Conservation (phyloP, 2,113 vertebrate genomes). For the Mirza zaza region DNA sequence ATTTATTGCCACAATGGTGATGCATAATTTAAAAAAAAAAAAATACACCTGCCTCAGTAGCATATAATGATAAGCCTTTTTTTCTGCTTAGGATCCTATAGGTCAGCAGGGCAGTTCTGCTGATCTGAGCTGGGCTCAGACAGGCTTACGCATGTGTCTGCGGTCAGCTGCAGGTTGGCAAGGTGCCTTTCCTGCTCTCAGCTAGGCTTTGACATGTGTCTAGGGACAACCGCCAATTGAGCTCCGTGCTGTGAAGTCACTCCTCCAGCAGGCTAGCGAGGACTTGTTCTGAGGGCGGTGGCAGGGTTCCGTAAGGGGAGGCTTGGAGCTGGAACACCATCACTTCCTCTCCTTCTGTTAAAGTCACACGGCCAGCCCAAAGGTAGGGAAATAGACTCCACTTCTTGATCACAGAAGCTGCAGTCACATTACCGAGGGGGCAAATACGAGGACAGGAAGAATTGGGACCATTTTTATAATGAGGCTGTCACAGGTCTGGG, state of each 20-base stretch:
- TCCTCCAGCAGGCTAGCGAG: background rate
- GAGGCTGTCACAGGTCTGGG: background rate
- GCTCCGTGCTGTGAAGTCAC: background rate
- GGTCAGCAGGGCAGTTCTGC: background rate
- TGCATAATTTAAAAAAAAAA: background rate
- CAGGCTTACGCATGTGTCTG: background rate
- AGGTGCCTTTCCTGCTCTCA: background rate
- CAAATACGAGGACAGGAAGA: background rate
- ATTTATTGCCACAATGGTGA: background rate
- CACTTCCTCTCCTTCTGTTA: background rate
- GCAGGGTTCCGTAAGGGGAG: background rate
- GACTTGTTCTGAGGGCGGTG: background rate
- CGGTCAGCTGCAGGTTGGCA: fast-evolving
- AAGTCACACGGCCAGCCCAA: background rate
- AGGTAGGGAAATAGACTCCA: background rate
- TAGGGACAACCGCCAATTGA: background rate
- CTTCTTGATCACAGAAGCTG: background rate
- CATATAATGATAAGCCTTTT: background rate
- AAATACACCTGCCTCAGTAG: background rate
- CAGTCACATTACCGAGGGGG: background rate
- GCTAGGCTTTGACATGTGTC: background rate
- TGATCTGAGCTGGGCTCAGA: background rate
- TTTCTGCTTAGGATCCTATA: background rate
- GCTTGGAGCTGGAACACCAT: too few species aligned
- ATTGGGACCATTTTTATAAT: background rate